Evolutionary conservation across 2,797 vertebrate species (phyloP).

Genomic region (Falco rusticolus): DNA sequence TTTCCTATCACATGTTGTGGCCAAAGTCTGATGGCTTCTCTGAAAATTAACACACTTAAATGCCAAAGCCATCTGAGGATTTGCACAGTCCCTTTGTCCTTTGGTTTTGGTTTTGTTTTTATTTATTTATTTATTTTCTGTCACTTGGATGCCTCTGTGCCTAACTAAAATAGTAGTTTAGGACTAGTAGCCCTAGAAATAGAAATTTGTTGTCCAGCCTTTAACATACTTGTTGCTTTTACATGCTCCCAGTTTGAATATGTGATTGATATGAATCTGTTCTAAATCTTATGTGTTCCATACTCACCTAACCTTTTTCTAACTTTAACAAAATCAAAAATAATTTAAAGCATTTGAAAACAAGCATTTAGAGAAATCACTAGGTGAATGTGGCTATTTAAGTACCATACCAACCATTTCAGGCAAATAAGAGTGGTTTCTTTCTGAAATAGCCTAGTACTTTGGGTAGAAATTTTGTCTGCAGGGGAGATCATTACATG

Average conservation of each 20-base stretch:
- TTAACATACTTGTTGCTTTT: neutral
- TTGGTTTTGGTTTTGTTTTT: neutral
- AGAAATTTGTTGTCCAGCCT: neutral
- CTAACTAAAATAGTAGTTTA: neutral
- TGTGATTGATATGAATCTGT: neutral
- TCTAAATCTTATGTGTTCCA: neutral
- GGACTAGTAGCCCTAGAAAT: neutral
- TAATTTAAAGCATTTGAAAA: conserved; percentile 17
- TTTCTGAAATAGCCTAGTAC: conserved; percentile 2
- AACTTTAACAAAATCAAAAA: conserved; percentile 23
- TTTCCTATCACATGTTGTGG: neutral
- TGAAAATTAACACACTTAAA: conserved; percentile 12
- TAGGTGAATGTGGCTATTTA: conserved; percentile 11
- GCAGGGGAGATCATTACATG: conserved; percentile 26
- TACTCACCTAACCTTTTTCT: neutral
- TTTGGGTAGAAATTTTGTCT: conserved; percentile 31
- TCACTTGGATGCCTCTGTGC: neutral
- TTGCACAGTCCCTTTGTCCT: neutral
- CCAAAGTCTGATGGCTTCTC: neutral
- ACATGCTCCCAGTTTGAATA: neutral
- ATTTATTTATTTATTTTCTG: neutral
- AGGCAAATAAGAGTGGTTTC: conserved; percentile 40
- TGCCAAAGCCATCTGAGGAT: conserved; percentile 15
- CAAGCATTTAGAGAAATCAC: conserved; percentile 37
- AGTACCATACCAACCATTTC: neutral